Evolutionary conservation across 2,113 vertebrate genomes (phyloP), one percentile per base, ranked within the genome.

Genomic region (Eupsittula cactorum): DNA sequence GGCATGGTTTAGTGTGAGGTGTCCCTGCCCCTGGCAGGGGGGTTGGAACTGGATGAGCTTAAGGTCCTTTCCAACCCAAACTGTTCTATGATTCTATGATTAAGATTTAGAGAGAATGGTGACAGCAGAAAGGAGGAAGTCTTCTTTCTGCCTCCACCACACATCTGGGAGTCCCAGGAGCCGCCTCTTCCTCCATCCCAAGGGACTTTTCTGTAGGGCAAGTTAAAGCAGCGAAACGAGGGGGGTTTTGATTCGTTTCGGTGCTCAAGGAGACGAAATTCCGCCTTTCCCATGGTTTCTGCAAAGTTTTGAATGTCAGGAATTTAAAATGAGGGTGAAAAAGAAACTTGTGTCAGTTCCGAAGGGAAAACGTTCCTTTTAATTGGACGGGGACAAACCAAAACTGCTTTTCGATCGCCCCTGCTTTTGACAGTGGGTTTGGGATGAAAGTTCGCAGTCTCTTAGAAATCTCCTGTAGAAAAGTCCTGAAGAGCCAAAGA

Each of bases 231-330:
- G 19, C 23, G 17, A 28, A 71, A 67, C 6, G 7, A 52, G 14
- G 9, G 2, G 4, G 24, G 0, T 1, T 27, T 41, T 41, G 27
- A 31, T 24, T 8, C 1, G 4, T 25, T 15, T 44, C 10, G 5
- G 2, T 57, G 50, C 31, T 27, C 37, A 86, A 49, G 42, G 65
- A 29, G 67, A 50, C 24, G 13, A 50, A 84, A 75, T 23, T 0
- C 7, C 1, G 0, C 13, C 64, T 49, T 89, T 21, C 16, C 9
- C 21, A 1, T 10, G 90, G n/a, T 24, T 42, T 85, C 17, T 21
- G 69, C 37, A 28, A 27, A 52, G 60, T 5, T 55, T 52, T 63
- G 68, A 14, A 33, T 23, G 19, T 5, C 20, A 25, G 65, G 42
- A 7, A 52, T 44, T 1, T 49, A 85, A 81, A 74, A 21, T 59